Conservation (phyloP, 2,113 vertebrate genomes). For the Heteronetta atricapilla region DNA sequence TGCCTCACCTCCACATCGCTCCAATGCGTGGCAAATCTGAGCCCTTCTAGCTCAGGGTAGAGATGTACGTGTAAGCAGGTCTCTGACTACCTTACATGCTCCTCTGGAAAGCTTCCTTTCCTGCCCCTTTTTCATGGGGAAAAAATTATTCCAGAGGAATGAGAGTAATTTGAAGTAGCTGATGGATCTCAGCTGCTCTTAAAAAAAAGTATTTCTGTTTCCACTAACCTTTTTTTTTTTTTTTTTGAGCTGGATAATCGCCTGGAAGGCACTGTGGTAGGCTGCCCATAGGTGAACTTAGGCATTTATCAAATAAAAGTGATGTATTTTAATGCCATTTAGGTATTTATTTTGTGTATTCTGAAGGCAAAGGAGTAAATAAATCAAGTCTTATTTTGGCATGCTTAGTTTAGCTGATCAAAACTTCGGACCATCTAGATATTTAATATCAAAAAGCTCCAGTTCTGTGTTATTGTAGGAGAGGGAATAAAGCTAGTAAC, state of each 20-base stretch:
- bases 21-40: background rate
- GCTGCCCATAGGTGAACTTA: background rate
- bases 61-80: background rate
- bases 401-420: background rate
- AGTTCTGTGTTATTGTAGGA: background rate
- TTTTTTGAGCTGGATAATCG: background rate
- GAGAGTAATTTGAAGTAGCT: background rate
- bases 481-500: background rate
- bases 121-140: background rate
- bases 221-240: background rate
- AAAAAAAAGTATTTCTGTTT: background rate
- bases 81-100: background rate
- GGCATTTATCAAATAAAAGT: background rate
- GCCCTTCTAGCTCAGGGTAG: background rate
- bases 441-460: background rate
- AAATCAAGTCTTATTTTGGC: background rate
- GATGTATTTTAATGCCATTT: background rate
- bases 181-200: background rate
- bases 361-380: background rate
- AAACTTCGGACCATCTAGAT: background rate
- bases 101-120: background rate
- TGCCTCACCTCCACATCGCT: background rate
- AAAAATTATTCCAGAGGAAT: background rate
- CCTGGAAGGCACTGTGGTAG: background rate
- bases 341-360: background rate